Conservation (phyloP, 2,113 vertebrate species). For the Bos taurus region ARS-UCD2.0 NC_037337.1:82951001-82951500, state of each 20-base stretch:
- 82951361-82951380: not conserved
- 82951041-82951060: not conserved
- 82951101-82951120: not conserved
- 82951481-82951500: not conserved
- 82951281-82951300: not conserved
- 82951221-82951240: not conserved
- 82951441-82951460: not conserved
- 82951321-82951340: not conserved
- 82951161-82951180: not conserved
- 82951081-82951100: not conserved
- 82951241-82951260: not conserved
- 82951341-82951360: not conserved
- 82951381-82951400: not conserved
- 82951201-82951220: not conserved
- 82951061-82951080: not conserved
- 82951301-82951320: not conserved
- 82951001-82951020: not conserved
- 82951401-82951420: not conserved
- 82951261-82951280: not conserved
- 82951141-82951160: not conserved
- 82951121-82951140: not conserved
- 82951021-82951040: not conserved
- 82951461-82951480: not conserved
- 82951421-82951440: not conserved
- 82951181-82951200: not conserved